Percentiles rank a stretch among this genome's conserved stretches.
Evolutionary conservation across 2,797 vertebrate species (phyloP).

Genomic region (Notolabrus celidotus): DNA sequence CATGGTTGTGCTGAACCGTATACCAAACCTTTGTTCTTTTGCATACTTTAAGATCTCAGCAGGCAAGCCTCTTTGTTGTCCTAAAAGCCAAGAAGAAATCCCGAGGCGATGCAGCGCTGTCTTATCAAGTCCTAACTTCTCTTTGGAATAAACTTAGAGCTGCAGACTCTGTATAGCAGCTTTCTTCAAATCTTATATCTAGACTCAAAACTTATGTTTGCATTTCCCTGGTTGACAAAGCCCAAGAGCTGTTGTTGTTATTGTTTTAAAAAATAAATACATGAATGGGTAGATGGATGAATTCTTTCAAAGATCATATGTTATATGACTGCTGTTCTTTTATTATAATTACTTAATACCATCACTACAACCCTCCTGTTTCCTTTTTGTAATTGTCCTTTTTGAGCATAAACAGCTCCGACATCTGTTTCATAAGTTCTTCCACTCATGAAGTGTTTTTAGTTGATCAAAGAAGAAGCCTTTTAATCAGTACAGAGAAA

Average conservation of each 20-base stretch:
- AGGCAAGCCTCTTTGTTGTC: conserved; percentile 20
- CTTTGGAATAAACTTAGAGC: conserved; percentile 17
- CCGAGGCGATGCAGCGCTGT: conserved; percentile 16
- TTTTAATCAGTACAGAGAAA: no score
- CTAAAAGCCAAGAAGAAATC: conserved; percentile 27
- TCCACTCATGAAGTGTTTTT: no score
- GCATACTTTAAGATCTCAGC: conserved; percentile 27
- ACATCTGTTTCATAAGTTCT: no score
- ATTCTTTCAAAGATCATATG: no score
- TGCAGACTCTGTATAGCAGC: not conserved
- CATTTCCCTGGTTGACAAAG: not conserved
- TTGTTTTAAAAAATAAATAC: not conserved
- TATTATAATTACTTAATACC: no score
- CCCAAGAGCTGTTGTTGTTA: conserved; percentile 17
- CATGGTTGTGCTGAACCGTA: conserved; percentile 10
- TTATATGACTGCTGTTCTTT: no score
- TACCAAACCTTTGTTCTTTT: conserved; percentile 20
- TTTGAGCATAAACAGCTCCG: no score
- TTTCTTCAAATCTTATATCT: conserved; percentile 4
- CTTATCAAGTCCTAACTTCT: conserved; percentile 1
- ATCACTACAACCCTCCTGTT: no score
- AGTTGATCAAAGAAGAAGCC: no score
- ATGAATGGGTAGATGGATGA: no score
- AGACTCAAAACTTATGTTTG: not conserved
- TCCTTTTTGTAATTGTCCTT: no score